These are phyloP conservation scores for Psilanteris sp. DNA, from an alignment of 1,140 invertebrate genomes.

Conservation along the genomic window DNA sequence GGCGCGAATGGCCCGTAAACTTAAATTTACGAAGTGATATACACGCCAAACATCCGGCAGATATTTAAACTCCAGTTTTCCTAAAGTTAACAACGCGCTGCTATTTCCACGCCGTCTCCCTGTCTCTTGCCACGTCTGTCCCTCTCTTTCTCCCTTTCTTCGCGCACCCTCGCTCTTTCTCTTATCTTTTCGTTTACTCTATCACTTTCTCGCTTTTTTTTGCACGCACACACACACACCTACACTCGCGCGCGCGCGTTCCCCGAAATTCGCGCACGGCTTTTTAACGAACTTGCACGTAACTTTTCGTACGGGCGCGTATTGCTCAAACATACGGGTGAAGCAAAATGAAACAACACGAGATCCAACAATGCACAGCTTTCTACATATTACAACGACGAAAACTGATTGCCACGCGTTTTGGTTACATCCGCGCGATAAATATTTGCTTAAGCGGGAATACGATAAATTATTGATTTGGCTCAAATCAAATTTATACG, in stretches of 20 bases:
- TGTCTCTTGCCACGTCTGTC: background rate
- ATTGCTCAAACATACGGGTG: background rate
- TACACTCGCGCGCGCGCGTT: too few species aligned
- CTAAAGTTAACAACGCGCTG: conserved; percentile 70
- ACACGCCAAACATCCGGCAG: conserved; percentile 78
- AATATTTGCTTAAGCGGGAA: conserved; percentile 55
- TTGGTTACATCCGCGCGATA: conserved; percentile 55
- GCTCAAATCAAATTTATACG: conserved; percentile 56
- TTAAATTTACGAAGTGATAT: conserved; percentile 79
- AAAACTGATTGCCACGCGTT: conserved; percentile 38
- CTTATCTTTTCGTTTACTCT: too few species aligned
- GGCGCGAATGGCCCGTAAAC: conserved; percentile 72
- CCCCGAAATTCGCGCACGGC: background rate
- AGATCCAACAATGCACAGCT: conserved; percentile 14
- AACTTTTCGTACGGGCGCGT: conserved; percentile 9
- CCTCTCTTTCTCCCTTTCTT: background rate
- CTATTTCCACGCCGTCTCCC: conserved; percentile 66
- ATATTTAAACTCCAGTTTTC: conserved; percentile 76
- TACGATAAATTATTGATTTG: conserved; percentile 58
- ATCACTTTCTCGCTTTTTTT: too few species aligned
- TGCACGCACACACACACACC: too few species aligned
- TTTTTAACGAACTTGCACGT: conserved; percentile 23
- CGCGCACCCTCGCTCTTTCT: background rate
- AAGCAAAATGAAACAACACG: conserved; percentile 18
- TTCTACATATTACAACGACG: conserved; percentile 26